These are phyloP conservation scores for Cryptotis parvus DNA, from an alignment of 2,113 vertebrate species.

Conservation along the genomic window DNA sequence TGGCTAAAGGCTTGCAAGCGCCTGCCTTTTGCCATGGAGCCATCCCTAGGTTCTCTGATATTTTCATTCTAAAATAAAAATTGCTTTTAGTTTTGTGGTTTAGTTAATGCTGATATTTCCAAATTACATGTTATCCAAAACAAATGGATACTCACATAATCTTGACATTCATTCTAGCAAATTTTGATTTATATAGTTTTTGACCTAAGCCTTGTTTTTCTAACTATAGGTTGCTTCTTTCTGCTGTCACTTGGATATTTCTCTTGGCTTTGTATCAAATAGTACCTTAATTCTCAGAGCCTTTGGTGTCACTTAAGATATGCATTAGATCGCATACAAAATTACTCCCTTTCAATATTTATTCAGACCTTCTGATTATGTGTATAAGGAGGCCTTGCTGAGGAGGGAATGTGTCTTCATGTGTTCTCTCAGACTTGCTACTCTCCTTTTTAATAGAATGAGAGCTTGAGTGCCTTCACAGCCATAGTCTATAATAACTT, in stretches of 20 bases:
- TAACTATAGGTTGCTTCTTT: not conserved
- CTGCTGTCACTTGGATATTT: not conserved
- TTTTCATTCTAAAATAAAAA: constrained; percentile 2
- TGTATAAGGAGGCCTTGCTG: not conserved
- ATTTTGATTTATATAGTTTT: constrained; percentile 26
- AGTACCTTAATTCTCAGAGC: not conserved
- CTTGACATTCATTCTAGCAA: not conserved
- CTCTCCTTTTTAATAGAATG: not conserved
- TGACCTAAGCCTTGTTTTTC: not conserved
- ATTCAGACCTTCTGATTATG: not conserved
- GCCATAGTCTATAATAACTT: not conserved
- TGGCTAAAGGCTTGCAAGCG: too few relatives aligned
- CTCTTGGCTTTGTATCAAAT: constrained; percentile 39
- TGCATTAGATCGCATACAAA: not conserved
- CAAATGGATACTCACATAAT: not conserved
- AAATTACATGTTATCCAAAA: not conserved
- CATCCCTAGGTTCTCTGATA: not conserved
- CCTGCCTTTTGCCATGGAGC: too few relatives aligned
- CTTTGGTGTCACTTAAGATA: not conserved
- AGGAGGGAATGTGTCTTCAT: not conserved
- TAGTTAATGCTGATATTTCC: constrained; percentile 43
- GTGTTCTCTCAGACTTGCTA: not conserved
- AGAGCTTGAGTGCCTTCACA: not conserved
- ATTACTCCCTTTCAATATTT: not conserved
- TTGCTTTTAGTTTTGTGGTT: not conserved